Evolutionary conservation across 1,140 invertebrate genomes (phyloP), one percentile per base, ranked within the genome.

Genomic region (Philopotamus ludificatus): DNA sequence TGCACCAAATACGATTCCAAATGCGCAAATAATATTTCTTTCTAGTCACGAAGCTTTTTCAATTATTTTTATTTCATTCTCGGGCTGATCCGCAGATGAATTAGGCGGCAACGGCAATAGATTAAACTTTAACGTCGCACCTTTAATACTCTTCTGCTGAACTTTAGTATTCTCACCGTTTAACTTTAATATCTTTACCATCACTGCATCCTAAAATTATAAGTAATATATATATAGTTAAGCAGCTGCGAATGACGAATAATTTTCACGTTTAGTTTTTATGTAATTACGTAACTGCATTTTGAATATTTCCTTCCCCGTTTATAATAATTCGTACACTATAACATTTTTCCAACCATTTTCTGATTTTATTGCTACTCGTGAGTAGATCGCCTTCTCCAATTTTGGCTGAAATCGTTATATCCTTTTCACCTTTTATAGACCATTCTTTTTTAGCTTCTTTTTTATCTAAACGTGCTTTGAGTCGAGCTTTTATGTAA

Each of bases 21-120:
- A 53, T 16, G 51, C 20, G 7, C 3, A n/a, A 53, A 34, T 21
- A 60, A 26, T n/a, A n/a, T 51, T 51, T 25, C 51, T 62, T 42
- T 50, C 60, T 62, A 62, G 60, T 62, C 60, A 62, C 42, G 39
- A 62, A 25, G 26, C 41, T 16, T 53, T 25, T 9, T n/a, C 23
- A 45, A 18, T 53, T 28, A n/a, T 51, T 34, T n/a, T n/a, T n/a
- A n/a, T n/a, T n/a, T 8, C 18, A 9, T n/a, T 49, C 16, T 16
- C 18, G 7, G 18, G 8, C 18, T 8, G 9, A 8, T 16, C n/a
- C n/a, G n/a, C n/a, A n/a, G n/a, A n/a, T n/a, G n/a, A n/a, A n/a
- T n/a, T n/a, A 25, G 42, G 20, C 26, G 44, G 22, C 26, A 28
- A 18, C 12, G 57, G 57, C 2, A 49, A 12, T 9, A 41, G n/a